These are phyloP conservation scores for Psilanteris sp. DNA, from an alignment of 1,140 invertebrate species.

Conservation along the genomic window DNA sequence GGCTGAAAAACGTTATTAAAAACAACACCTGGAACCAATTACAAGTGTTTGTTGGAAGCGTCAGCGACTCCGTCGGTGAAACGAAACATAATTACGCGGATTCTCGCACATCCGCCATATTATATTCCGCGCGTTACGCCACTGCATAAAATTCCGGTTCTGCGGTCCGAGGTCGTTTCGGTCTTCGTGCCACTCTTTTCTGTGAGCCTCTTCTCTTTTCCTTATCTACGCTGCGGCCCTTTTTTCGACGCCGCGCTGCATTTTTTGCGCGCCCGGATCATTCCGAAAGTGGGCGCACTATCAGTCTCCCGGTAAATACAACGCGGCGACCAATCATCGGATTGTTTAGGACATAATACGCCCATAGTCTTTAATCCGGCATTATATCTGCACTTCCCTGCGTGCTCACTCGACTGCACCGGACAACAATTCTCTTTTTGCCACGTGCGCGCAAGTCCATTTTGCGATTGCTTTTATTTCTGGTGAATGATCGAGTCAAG, in stretches of 20 bases:
- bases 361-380: slow-evolving; percentile 8
- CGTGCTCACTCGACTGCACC: slow-evolving; percentile 15
- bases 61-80: neutral
- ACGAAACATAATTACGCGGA: slow-evolving; percentile 66
- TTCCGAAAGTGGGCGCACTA: slow-evolving; percentile 65
- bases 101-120: slow-evolving; percentile 62
- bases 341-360: slow-evolving; percentile 57
- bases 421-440: slow-evolving; percentile 34
- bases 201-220: slow-evolving; percentile 51
- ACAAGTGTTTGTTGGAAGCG: slow-evolving; percentile 1
- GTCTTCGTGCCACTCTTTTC: slow-evolving; percentile 50
- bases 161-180: slow-evolving; percentile 65
- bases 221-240: slow-evolving; percentile 44
- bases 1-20: slow-evolving; percentile 13
- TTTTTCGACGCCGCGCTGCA: slow-evolving; percentile 16
- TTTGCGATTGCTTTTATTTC: slow-evolving; percentile 22
- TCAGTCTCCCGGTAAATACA: slow-evolving; percentile 58
- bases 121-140: slow-evolving; percentile 74
- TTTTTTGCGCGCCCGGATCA: slow-evolving; percentile 39
- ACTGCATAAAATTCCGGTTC: slow-evolving; percentile 79
- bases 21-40: slow-evolving; percentile 27
- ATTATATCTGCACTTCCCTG: slow-evolving; percentile 30
- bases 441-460: slow-evolving; percentile 24
- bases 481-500: neutral
- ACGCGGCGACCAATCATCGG: slow-evolving; percentile 65